A percentile compares a stretch with the other conserved stretches of the same genome.
Conservation (phyloP, 2,113 vertebrate species). For the Crotophaga sulcirostris region DNA sequence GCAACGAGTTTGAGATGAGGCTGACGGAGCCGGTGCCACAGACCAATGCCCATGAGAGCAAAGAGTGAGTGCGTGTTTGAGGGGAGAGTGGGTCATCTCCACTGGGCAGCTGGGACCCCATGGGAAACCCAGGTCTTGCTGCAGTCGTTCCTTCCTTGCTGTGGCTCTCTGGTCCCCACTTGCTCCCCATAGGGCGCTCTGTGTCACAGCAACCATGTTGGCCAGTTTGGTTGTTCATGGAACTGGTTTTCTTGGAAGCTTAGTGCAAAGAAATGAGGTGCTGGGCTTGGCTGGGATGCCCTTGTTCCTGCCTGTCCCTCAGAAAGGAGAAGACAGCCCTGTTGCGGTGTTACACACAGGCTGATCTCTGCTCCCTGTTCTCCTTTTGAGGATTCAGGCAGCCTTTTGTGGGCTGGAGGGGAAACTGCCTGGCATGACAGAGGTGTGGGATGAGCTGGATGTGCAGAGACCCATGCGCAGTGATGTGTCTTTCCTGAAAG, state of each 20-base stretch:
- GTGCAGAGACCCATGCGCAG: background rate
- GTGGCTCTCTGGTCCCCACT: background rate
- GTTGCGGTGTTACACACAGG: background rate
- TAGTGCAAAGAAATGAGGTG: background rate
- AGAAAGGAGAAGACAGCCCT: background rate
- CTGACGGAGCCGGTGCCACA: conserved; percentile 95
- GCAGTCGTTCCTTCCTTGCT: background rate
- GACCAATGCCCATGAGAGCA: conserved; percentile 98
- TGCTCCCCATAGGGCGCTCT: fast-evolving
- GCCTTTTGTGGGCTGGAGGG: background rate
- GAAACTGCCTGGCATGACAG: fast-evolving
- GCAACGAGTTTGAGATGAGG: conserved; percentile 99
- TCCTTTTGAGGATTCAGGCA: background rate
- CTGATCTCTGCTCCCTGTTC: background rate
- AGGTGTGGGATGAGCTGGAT: background rate
- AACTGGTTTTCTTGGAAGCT: background rate
- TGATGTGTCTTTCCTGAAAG: conserved; percentile 52
- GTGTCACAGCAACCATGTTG: background rate
- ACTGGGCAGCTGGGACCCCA: background rate
- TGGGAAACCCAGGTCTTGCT: background rate
- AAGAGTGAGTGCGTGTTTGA: conserved; percentile 83
- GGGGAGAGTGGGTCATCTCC: background rate
- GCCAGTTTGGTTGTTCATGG: fast-evolving
- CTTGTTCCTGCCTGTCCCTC: background rate
- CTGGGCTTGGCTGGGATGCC: background rate